phyloP scores from a whole-genome alignment of 2,113 vertebrate genomes.

The Malurus elegans region DNA sequence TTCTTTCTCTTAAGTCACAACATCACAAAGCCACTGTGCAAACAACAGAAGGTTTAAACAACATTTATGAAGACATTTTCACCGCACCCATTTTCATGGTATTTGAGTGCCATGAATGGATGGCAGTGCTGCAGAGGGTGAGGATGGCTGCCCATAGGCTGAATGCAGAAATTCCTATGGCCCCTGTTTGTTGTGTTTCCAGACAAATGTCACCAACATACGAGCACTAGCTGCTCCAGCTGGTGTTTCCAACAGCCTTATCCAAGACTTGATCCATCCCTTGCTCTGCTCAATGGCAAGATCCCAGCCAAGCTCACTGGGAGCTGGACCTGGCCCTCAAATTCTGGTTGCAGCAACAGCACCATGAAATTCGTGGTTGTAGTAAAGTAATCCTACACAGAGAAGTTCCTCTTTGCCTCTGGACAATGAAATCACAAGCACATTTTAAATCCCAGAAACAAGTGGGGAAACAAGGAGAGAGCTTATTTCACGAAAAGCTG shows the following conservation, averaged over 20 bases:
- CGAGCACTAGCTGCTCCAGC: background rate
- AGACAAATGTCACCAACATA: background rate
- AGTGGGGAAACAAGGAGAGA: background rate
- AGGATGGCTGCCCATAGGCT: rapidly evolving
- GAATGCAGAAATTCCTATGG: background rate
- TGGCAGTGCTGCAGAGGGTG: background rate
- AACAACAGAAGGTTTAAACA: background rate
- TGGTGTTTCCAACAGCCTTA: background rate
- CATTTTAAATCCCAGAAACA: background rate
- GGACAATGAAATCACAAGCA: background rate
- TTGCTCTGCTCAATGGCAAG: background rate
- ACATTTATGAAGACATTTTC: background rate
- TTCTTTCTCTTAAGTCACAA: background rate
- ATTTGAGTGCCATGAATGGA: background rate
- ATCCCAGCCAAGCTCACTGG: background rate
- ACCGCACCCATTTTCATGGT: background rate
- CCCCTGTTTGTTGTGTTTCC: background rate
- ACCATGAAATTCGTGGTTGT: background rate
- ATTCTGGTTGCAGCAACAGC: background rate
- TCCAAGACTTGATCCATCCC: background rate
- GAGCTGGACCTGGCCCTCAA: background rate
- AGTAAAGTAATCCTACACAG: background rate
- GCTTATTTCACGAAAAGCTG: background rate
- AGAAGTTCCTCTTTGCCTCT: background rate
- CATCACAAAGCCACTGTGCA: background rate